phyloP scores from a whole-genome alignment of 2,797 vertebrate species.

The Helicolenus hilgendorfi region DNA sequence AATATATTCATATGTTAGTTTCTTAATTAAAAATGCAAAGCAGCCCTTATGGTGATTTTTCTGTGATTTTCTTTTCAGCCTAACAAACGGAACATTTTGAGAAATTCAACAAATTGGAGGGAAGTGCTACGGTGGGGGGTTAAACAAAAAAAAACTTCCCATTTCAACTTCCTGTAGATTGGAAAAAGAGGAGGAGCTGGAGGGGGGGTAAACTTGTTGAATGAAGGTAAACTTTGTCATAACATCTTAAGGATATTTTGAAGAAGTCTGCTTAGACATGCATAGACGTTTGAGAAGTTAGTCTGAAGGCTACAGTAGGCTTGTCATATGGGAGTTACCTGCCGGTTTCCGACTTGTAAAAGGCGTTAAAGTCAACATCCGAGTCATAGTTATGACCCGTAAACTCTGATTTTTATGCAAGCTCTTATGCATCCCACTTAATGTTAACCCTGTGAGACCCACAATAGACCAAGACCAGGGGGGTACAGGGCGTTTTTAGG shows the following conservation, averaged over 20 bases:
- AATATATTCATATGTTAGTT: conserved; percentile 99
- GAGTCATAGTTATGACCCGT: neutral
- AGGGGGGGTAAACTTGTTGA: conserved; percentile 28
- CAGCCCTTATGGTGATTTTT: conserved; percentile 99
- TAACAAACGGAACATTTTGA: conserved; percentile 95
- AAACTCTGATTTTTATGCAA: neutral
- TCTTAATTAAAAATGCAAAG: conserved; percentile 99
- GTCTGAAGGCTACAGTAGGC: neutral
- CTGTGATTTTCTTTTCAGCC: conserved; percentile 94
- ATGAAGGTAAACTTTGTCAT: neutral
- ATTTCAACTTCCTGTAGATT: conserved; percentile 50
- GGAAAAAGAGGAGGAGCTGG: neutral
- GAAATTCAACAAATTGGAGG: conserved; percentile 90
- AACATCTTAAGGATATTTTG: neutral
- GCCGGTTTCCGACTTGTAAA: neutral
- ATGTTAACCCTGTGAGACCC: too few relatives aligned
- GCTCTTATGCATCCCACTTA: neutral
- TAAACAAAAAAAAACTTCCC: conserved; percentile 10
- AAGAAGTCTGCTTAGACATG: neutral
- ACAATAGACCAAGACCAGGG: neutral
- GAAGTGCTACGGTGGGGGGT: conserved; percentile 53
- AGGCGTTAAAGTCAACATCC: neutral
- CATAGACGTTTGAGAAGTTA: neutral
- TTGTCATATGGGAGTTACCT: neutral
- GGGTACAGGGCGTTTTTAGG: too few relatives aligned